A percentile compares a stretch with the other conserved stretches of the same genome.
These are phyloP conservation scores for Littorina saxatilis DNA, from an alignment of 1,140 invertebrate genomes.

Conservation along the genomic window DNA sequence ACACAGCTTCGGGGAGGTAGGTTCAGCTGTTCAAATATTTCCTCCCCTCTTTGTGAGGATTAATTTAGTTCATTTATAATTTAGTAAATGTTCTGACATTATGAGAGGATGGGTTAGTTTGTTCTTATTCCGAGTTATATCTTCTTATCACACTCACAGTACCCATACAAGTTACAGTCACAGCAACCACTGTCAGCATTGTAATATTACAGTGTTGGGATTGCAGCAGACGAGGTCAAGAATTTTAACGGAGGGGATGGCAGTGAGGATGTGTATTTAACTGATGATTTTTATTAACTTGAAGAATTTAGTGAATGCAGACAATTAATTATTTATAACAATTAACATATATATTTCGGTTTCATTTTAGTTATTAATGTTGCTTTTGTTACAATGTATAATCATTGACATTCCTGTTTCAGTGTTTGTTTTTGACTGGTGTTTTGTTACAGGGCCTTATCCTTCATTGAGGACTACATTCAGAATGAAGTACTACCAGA, in stretches of 20 bases:
- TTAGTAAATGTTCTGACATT: neutral
- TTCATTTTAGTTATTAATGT: neutral
- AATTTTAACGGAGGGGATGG: too few relatives aligned
- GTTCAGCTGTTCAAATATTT: conserved; percentile 29
- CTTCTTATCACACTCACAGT: neutral
- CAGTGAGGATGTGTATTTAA: neutral
- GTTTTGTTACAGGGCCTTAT: conserved; percentile 87
- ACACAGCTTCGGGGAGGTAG: conserved; percentile 70
- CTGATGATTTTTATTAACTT: neutral
- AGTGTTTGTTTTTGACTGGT: conserved; percentile 91
- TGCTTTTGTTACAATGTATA: neutral
- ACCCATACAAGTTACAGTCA: neutral
- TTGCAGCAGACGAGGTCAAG: too few relatives aligned
- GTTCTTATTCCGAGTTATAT: too few relatives aligned
- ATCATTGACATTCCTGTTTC: conserved; percentile 39
- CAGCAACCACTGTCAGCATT: neutral
- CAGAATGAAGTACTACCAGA: conserved; percentile 87
- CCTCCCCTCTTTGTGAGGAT: too few relatives aligned
- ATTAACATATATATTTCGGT: neutral
- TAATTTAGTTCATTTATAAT: conserved; percentile 31
- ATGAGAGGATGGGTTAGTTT: too few relatives aligned
- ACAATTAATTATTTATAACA: neutral
- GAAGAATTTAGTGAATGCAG: neutral
- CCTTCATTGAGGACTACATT: conserved; percentile 93
- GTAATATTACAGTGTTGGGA: too few relatives aligned